Evolutionary conservation across 2,113 vertebrate species (phyloP).

Genomic region (Nestor notabilis): DNA sequence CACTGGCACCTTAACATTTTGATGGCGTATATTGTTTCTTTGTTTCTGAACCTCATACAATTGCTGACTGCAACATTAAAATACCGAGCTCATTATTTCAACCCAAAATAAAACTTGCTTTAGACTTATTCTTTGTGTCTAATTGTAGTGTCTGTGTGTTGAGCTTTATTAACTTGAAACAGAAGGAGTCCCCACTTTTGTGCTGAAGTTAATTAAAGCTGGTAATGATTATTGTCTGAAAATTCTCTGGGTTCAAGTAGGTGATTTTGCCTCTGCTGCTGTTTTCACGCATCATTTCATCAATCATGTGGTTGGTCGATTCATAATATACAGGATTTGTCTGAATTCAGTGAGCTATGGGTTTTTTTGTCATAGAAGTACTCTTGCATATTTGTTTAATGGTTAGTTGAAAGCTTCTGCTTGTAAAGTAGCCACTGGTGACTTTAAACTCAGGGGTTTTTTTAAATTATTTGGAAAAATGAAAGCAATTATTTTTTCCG

Average conservation of each 20-base stretch:
- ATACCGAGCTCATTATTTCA: constrained; percentile 54
- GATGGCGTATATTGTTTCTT: neutral
- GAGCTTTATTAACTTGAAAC: constrained; percentile 74
- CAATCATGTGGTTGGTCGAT: neutral
- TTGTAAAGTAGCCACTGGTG: neutral
- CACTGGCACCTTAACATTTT: neutral
- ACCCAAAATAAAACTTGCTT: constrained; percentile 19
- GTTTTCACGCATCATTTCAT: constrained; percentile 50
- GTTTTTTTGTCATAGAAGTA: neutral
- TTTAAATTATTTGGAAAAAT: neutral
- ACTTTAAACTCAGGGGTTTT: neutral
- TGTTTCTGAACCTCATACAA: constrained; percentile 38
- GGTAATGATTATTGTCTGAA: constrained; percentile 75
- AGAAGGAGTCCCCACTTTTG: constrained; percentile 67
- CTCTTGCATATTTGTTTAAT: neutral
- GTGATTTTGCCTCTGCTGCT: constrained; percentile 44
- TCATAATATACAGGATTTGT: neutral
- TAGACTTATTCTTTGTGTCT: constrained; percentile 66
- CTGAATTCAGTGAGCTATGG: neutral
- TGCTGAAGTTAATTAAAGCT: constrained; percentile 81
- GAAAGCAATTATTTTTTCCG: neutral
- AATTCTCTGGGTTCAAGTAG: constrained; percentile 50
- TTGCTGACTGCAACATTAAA: constrained; percentile 39
- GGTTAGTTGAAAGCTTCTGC: neutral
- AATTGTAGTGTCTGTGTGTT: constrained; percentile 64